These are phyloP conservation scores for Nothura maculosa DNA, from an alignment of 2,797 vertebrate species.

Conservation along the genomic window DNA sequence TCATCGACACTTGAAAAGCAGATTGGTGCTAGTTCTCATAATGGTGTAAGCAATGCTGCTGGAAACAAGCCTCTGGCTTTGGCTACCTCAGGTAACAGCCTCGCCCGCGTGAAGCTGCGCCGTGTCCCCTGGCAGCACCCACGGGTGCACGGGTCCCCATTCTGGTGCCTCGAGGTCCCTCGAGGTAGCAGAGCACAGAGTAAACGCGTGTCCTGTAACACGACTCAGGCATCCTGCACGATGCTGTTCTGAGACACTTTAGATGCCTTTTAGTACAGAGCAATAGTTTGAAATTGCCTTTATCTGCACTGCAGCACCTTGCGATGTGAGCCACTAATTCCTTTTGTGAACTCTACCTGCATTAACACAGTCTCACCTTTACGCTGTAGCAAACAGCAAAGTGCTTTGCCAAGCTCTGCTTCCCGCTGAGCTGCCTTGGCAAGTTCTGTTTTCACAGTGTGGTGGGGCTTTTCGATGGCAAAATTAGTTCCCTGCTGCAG, in stretches of 20 bases:
- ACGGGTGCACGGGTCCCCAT: fast-evolving
- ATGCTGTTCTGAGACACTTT: background rate
- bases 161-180: background rate
- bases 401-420: background rate
- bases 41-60: slow-evolving; percentile 82
- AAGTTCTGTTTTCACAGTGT: background rate
- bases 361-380: background rate
- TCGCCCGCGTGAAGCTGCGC: background rate
- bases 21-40: slow-evolving; percentile 83
- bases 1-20: slow-evolving; percentile 84
- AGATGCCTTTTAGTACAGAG: background rate
- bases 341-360: background rate
- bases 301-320: background rate
- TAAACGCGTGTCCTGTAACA: background rate
- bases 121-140: background rate
- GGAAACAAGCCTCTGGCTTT: slow-evolving; percentile 80
- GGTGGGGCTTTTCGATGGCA: background rate
- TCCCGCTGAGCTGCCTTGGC: background rate
- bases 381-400: background rate
- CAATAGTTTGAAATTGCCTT: background rate
- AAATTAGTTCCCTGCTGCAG: background rate
- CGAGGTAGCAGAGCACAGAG: background rate
- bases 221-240: background rate
- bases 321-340: background rate
- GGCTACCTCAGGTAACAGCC: slow-evolving; percentile 80